Percentiles rank a stretch among this genome's conserved stretches.
Conservation (phyloP, 2,797 vertebrate genomes). For the Enteromius thamalakanensis region DNA sequence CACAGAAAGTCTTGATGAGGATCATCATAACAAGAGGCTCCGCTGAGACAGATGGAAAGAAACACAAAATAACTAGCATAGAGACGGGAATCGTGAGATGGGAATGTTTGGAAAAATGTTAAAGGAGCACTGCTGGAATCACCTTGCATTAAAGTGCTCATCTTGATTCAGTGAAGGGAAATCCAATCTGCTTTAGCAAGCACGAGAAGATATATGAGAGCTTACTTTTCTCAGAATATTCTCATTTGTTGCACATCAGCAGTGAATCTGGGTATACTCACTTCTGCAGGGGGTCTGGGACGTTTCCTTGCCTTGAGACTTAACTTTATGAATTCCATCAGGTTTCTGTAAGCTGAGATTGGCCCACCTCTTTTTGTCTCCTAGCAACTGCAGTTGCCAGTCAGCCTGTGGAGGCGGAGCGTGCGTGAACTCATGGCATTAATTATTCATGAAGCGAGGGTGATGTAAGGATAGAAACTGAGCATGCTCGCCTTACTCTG, state of each 20-base stretch:
- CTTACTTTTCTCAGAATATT: background rate
- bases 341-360: conserved; percentile 60
- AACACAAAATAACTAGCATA: background rate
- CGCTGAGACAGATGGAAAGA: background rate
- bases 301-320: conserved; percentile 29
- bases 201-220: conserved; percentile 6
- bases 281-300: conserved; percentile 40
- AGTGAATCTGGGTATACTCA: background rate
- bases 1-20: background rate
- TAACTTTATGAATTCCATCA: conserved; percentile 46
- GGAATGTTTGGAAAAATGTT: conserved; percentile 33
- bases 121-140: conserved; percentile 25
- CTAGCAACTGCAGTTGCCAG: conserved; percentile 46
- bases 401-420: conserved; percentile 33
- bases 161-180: conserved; percentile 18
- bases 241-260: conserved; percentile 28
- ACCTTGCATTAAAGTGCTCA: conserved; percentile 15
- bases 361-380: conserved; percentile 28
- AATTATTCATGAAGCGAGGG: conserved; percentile 57
- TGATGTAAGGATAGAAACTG: conserved; percentile 41
- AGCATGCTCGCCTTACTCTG: conserved; percentile 43
- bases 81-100: background rate
- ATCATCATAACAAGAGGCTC: conserved; percentile 35
- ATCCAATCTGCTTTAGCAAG: conserved; percentile 21
- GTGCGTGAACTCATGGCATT: conserved; percentile 45